Percentiles rank a stretch among this genome's conserved stretches.
These are phyloP conservation scores for Phoebastria nigripes DNA, from an alignment of 2,797 vertebrate genomes.

Conservation along the genomic window DNA sequence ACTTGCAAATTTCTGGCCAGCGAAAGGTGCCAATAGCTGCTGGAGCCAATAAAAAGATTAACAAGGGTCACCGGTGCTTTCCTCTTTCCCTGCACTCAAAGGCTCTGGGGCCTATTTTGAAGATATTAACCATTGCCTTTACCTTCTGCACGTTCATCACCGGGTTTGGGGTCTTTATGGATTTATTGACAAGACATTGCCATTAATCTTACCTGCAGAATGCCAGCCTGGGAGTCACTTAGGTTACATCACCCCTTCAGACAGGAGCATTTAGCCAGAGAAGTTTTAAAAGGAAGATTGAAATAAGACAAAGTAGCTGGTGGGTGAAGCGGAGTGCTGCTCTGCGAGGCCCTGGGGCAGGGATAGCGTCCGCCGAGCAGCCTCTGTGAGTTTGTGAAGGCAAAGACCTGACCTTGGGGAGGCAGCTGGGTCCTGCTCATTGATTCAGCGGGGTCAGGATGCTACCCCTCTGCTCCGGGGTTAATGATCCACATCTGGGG, in stretches of 20 bases:
- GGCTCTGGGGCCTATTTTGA: constrained; percentile 45
- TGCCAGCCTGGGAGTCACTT: constrained; percentile 20
- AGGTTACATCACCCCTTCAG: constrained; percentile 1
- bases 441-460: not conserved
- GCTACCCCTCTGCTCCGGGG: not conserved
- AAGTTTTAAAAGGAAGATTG: not conserved
- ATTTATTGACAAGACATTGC: constrained; percentile 62
- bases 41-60: constrained; percentile 70
- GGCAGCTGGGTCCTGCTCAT: not conserved
- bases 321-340: not conserved
- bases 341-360: not conserved
- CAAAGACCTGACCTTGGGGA: not conserved
- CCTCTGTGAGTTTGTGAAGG: not conserved
- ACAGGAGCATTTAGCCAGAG: not conserved
- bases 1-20: constrained; percentile 41
- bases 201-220: constrained; percentile 52
- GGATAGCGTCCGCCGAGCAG: not conserved
- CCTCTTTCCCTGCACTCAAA: constrained; percentile 24
- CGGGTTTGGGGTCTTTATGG: constrained; percentile 37
- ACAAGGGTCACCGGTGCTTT: constrained; percentile 64
- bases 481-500: not conserved
- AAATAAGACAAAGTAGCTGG: not conserved
- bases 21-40: constrained; percentile 69
- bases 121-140: constrained; percentile 58
- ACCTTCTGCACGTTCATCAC: constrained; percentile 28